Base-by-base conservation (phyloP, 2,888 invertebrate genomes). In the Lasioglossum zephyrum region DNA sequence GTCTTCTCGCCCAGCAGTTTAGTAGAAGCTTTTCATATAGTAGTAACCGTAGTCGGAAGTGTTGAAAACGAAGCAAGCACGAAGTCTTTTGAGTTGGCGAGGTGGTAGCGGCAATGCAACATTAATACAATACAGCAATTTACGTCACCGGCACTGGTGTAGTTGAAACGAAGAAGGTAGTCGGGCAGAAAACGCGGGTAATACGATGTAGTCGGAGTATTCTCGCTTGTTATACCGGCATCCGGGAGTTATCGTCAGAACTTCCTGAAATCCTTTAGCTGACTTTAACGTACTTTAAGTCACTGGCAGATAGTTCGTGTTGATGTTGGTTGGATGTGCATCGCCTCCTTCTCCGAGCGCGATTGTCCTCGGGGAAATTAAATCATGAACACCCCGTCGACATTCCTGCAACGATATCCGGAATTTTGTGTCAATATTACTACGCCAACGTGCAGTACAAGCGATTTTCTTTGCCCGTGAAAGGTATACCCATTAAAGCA, bases 91-190 rank as follows among this genome's bases (percentile, higher is more conserved):
- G 2, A 41, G 41, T 41, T 16, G 6, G 26, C 16, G 44, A 44
- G 16, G 8, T 36, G 16, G 4, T n/a, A 8, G 22, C 31, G 11
- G 0, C 79, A 47, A 18, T 31, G 31, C 31, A 60, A 72, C 39
- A 63, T 81, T 77, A 76, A 76, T 76, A 73, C 69, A 78, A 78
- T 69, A 66, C n/a, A 16, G 47, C 53, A 49, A 70, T 78, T 82
- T 57, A 73, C 41, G 74, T 77, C 73, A 73, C 47, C 47, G 39
- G 8, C 53, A 53, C 31, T 31, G 49, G 39, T 4, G 73, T 47
- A 47, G 6, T 66, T 60, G 11, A 18, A 31, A 44, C 18, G 31
- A 9, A 39, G 18, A 9, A 39, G 18, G 2, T 39, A 53, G 69
- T n/a, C 41, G 6, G 36, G 26, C 26, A 18, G 70, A 57, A 57